Conservation (phyloP, 2,888 invertebrate genomes). For the Drosophila planitibia region DNA sequence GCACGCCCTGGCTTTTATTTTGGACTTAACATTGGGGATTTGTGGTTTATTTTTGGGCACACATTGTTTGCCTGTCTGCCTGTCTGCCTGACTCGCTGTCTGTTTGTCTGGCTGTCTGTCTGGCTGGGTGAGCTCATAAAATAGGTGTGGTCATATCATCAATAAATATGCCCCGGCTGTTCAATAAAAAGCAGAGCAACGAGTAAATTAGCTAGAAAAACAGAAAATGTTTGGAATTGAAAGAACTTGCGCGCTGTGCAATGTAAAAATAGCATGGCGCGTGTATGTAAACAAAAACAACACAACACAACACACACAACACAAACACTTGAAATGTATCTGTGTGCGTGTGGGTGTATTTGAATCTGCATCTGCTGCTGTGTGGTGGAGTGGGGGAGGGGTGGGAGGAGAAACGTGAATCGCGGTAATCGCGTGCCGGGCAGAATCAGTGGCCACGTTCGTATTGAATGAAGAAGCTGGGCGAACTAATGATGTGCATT, state of each 20-base stretch:
- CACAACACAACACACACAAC: slow-evolving; percentile 17
- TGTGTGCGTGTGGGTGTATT: slow-evolving; percentile 1
- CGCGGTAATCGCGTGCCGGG: slow-evolving; percentile 43
- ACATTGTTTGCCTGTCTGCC: not conserved
- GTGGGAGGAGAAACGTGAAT: slow-evolving; percentile 29
- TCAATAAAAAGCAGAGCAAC: slow-evolving; percentile 72
- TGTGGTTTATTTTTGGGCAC: slow-evolving; percentile 72
- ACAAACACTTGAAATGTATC: slow-evolving; percentile 10
- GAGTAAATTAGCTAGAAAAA: slow-evolving; percentile 72
- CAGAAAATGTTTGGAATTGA: slow-evolving; percentile 67
- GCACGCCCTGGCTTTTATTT: slow-evolving; percentile 42
- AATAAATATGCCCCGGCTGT: slow-evolving; percentile 71
- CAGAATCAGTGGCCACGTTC: slow-evolving; percentile 2
- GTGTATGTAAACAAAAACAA: slow-evolving; percentile 65
- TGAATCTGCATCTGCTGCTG: slow-evolving; percentile 6
- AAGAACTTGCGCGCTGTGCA: slow-evolving; percentile 59
- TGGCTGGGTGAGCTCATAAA: slow-evolving; percentile 60
- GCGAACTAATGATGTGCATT: slow-evolving; percentile 34
- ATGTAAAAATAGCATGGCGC: slow-evolving; percentile 66
- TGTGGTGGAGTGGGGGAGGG: not conserved
- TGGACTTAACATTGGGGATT: slow-evolving; percentile 71
- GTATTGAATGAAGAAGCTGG: slow-evolving; percentile 8
- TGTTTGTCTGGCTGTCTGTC: not conserved
- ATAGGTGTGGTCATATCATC: slow-evolving; percentile 76
- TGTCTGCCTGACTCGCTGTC: not conserved